Base-by-base conservation (phyloP, 2,113 vertebrate species). In the Sylvia atricapilla region DNA sequence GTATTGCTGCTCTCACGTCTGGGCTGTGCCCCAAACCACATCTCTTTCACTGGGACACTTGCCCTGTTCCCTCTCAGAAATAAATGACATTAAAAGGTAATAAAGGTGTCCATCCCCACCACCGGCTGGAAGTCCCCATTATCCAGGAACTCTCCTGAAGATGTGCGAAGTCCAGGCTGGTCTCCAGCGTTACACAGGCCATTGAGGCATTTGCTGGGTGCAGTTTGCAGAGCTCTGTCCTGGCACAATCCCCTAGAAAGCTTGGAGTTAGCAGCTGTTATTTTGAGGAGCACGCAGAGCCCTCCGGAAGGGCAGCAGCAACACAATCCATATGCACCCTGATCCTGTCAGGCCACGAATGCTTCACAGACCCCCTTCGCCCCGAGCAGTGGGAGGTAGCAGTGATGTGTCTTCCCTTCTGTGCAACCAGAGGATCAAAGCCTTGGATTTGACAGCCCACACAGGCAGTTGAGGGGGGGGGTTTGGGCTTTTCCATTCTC, bases 361-460 rank as follows among this genome's bases (percentile, higher is more conserved):
- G 66, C 87, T 68, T 55, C 58, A 5, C 64, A 75, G 78, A 12
- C 41, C 59, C 23, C 74, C 46, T 3, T 16, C n/a, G 37, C n/a
- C 43, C 70, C 0, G 0, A 10, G 89, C 44, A 4, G 37, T 6
- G 72, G 77, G 86, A 83, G 59, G 41, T 2, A 16, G 67, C 79
- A 31, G 68, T 0, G 6, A 9, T 5, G 79, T 11, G 70, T 94
- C 95, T 93, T 95, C 86, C 91, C 52, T 74, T 81, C 84, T 21
- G 56, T 82, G 89, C 91, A 89, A 50, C 70, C 21, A 84, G 56
- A 93, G 69, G 60, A 92, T 56, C 80, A 72, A 87, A 95, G 81
- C 77, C 93, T 90, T 78, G 73, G 85, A n/a, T 64, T n/a, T 1
- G 13, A 64, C 73, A 66, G 49, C 73, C 91, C 24, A 1, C 4